Conservation (phyloP, 2,113 vertebrate genomes). For the Microcebus tavaratra region DNA sequence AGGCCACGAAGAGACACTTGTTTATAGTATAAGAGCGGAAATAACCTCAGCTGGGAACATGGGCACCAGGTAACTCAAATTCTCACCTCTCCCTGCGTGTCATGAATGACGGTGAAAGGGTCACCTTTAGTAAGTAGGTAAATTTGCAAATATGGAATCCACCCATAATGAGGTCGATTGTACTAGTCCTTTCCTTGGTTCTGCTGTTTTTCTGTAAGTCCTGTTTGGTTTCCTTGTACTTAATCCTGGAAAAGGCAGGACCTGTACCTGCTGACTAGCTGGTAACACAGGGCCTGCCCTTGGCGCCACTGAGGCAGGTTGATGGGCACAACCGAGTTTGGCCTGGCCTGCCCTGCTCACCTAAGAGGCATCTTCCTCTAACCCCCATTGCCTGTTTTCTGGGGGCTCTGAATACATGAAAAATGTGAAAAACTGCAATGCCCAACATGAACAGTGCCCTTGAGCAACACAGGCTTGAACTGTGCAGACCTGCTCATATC, state of each 20-base stretch:
- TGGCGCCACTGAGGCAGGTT: too few species aligned
- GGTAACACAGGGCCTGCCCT: background rate
- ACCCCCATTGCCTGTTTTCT: background rate
- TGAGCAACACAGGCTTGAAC: background rate
- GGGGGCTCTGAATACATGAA: background rate
- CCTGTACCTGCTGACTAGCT: background rate
- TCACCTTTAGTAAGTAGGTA: background rate
- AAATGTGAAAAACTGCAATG: background rate
- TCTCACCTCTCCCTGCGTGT: background rate
- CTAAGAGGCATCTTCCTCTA: background rate
- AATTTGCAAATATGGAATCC: background rate
- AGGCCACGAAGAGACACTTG: background rate
- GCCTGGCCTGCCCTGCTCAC: background rate
- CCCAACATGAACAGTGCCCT: background rate
- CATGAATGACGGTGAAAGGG: background rate
- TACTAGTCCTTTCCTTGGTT: background rate
- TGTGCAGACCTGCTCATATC: background rate
- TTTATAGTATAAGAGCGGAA: background rate
- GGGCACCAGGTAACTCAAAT: background rate
- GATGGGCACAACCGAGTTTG: background rate
- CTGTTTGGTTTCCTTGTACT: background rate
- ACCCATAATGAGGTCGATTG: background rate
- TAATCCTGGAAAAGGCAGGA: background rate
- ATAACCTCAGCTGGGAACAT: background rate
- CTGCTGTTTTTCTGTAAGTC: background rate